Conservation (phyloP, 2,113 vertebrate genomes). For the Marcusenius ussheri region DNA sequence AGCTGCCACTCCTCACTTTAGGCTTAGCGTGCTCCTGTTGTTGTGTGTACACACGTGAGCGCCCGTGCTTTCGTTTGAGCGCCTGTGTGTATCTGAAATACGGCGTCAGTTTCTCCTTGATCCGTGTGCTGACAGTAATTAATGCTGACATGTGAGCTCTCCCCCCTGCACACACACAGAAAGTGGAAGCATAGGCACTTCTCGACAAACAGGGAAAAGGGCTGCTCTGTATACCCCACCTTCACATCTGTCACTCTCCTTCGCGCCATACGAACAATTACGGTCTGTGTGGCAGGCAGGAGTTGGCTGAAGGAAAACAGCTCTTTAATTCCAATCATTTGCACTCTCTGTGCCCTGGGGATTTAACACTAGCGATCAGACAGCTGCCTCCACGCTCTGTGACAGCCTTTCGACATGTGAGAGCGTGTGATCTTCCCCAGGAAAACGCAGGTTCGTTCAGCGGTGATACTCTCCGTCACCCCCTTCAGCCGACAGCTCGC, state of each 20-base stretch:
- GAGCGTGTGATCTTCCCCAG: constrained; percentile 16
- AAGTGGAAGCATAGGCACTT: not conserved
- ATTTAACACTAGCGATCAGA: not conserved
- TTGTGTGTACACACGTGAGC: not conserved
- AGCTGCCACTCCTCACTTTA: not conserved
- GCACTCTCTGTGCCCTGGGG: not conserved
- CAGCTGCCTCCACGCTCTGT: constrained; percentile 2
- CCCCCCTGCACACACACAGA: not conserved
- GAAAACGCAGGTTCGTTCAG: constrained; percentile 15
- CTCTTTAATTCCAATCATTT: constrained; percentile 1
- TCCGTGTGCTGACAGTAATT: not conserved
- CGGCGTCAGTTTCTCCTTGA: not conserved
- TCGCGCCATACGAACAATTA: not conserved
- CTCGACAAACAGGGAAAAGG: not conserved
- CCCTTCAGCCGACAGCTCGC: not conserved
- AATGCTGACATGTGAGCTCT: not conserved
- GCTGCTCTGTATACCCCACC: not conserved
- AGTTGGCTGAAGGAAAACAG: not conserved
- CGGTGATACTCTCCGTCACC: constrained; percentile 24
- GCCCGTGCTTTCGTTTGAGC: not conserved
- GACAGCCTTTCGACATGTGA: not conserved
- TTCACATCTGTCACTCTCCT: not conserved
- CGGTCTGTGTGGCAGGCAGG: not conserved
- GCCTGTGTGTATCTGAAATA: not conserved
- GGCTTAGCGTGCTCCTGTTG: not conserved